Base-by-base conservation (phyloP, 2,113 vertebrate species). In the Caranx ignobilis region DNA sequence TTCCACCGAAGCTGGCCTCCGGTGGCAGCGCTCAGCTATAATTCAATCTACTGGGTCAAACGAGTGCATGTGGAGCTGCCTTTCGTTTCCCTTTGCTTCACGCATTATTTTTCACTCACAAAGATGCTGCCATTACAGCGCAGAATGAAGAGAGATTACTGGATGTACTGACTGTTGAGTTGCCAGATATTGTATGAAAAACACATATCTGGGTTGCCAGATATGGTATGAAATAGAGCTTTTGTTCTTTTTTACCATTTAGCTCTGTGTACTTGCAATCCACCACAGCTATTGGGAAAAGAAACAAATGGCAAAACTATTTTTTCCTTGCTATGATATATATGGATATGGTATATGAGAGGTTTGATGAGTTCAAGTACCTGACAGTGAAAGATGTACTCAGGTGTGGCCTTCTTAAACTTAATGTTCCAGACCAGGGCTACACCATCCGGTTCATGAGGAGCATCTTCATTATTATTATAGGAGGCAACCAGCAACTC, bases 341-440 rank as follows among this genome's bases (percentile, higher is more conserved):
- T 37, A 3, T 65, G 39, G 11, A 74, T 37, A 54, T 57, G 26
- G 26, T 26, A 26, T 34, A 19, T 35, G 6, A 71, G 65, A 47
- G 31, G 11, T 61, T 48, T 61, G 18, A 54, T 31, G 15, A 32
- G 31, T n/a, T n/a, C 19, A 32, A 70, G 5, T 95, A 99, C 98
- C 97, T 98, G 97, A 90, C 98, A 99, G 87, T 99, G 97, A 91
- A 98, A 99, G 92, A 99, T 95, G 86, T 99, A 99, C 78, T 99
- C 98, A 4, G 98, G 97, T 4, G 98, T 99, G 81, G 95, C 94
- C 94, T 99, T 99, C 95, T 98, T 99, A 84, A 99, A 99, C 90
- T 99, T 99, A 94, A 98, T 99, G 93, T 99, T 99, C 98, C 98
- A 99, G 56, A 99, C 97, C 77, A 99, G 94, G 59, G 97, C 96